phyloP scores from a whole-genome alignment of 2,888 invertebrate species.

The Hylaea fasciaria region DNA sequence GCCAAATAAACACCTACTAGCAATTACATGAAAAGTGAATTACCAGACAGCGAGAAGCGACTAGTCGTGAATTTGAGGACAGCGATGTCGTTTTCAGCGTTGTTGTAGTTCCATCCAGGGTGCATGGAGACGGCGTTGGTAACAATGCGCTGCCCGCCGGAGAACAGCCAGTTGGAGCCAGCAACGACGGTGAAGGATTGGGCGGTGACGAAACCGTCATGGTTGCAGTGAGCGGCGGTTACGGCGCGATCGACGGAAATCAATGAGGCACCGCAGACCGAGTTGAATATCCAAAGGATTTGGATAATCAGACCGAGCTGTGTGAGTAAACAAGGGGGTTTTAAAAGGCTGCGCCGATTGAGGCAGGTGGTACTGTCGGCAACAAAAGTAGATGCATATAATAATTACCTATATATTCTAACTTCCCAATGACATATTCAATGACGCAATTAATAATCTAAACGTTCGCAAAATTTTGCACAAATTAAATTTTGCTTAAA shows the following conservation, averaged over 20 bases:
- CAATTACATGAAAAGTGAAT: slow-evolving; percentile 29
- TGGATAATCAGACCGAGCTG: slow-evolving; percentile 63
- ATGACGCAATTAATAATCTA: too few relatives aligned
- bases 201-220: slow-evolving; percentile 53
- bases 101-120: slow-evolving; percentile 52
- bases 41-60: slow-evolving; percentile 46
- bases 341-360: background rate
- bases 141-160: slow-evolving; percentile 54
- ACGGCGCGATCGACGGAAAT: slow-evolving; percentile 49
- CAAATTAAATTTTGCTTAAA: too few relatives aligned
- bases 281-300: slow-evolving; percentile 51
- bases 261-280: slow-evolving; percentile 62
- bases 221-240: slow-evolving; percentile 63
- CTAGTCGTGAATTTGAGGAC: slow-evolving; percentile 45
- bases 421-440: too few relatives aligned
- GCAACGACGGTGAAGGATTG: slow-evolving; percentile 55
- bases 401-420: too few relatives aligned
- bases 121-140: slow-evolving; percentile 52
- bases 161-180: slow-evolving; percentile 60
- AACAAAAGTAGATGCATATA: too few relatives aligned
- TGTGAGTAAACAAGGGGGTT: background rate
- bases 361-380: background rate
- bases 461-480: too few relatives aligned
- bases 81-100: slow-evolving; percentile 57
- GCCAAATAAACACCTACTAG: too few relatives aligned